phyloP scores from a whole-genome alignment of 2,888 invertebrate genomes.

The Netelia fuscicornis region DNA sequence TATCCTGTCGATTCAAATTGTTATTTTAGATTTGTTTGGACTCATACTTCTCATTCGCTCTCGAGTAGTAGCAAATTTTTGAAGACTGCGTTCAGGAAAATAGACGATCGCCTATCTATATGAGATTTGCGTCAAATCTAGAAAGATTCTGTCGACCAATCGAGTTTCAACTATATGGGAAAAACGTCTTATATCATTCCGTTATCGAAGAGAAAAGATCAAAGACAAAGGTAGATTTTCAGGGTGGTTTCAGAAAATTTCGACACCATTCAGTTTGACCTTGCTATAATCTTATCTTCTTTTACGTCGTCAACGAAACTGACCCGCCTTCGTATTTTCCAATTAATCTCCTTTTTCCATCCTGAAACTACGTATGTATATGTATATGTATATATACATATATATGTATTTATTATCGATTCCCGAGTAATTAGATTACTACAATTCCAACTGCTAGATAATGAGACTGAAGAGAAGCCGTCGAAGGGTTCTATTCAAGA shows the following conservation, averaged over 20 bases:
- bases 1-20: too few species aligned
- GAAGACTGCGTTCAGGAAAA: too few species aligned
- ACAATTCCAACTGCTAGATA: conserved; percentile 19
- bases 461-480: conserved; percentile 23
- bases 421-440: conserved; percentile 44
- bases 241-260: not conserved
- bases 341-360: conserved; percentile 55
- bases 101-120: too few species aligned
- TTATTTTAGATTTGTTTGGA: too few species aligned
- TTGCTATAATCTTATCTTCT: not conserved
- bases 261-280: not conserved
- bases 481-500: not conserved
- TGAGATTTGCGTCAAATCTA: too few species aligned
- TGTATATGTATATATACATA: not conserved
- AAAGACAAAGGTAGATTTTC: too few species aligned
- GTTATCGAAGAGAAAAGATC: too few species aligned
- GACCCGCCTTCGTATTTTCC: conserved; percentile 50
- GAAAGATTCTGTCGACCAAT: too few species aligned
- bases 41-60: too few species aligned
- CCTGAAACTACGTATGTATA: conserved; percentile 6
- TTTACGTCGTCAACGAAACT: conserved; percentile 17
- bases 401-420: not conserved
- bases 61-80: too few species aligned
- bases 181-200: too few species aligned
- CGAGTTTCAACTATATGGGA: too few species aligned